Percentiles rank a stretch among this genome's conserved stretches.
These are phyloP conservation scores for Microctonus brassicae DNA, from an alignment of 2,888 invertebrate species.

Conservation along the genomic window DNA sequence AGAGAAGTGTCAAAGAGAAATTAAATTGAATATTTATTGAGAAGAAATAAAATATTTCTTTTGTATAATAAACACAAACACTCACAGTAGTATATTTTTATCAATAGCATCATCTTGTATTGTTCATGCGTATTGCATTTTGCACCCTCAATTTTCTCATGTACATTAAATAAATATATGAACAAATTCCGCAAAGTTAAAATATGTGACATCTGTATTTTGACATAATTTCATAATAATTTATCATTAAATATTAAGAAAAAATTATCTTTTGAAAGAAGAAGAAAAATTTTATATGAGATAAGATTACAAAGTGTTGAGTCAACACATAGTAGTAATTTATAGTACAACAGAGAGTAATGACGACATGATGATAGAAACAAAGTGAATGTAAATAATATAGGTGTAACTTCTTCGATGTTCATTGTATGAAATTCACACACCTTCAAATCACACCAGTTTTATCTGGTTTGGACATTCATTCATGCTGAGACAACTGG, in stretches of 20 bases:
- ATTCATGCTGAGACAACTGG: slow-evolving; percentile 51
- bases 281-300: not conserved
- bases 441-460: slow-evolving; percentile 44
- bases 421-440: slow-evolving; percentile 43
- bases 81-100: not conserved
- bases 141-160: not conserved
- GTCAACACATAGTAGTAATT: not conserved
- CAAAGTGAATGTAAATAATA: slow-evolving; percentile 11
- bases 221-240: not conserved
- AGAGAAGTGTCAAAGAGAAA: not conserved
- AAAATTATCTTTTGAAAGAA: no score
- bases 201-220: no score
- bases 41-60: not conserved
- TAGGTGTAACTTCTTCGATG: not conserved
- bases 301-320: not conserved
- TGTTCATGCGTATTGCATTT: not conserved
- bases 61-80: not conserved
- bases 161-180: not conserved
- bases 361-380: not conserved
- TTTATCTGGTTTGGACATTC: slow-evolving; percentile 54
- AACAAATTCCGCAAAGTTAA: not conserved
- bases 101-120: not conserved
- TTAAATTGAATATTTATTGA: not conserved
- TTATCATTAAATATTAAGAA: not conserved
- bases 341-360: not conserved